Conservation (phyloP, 1,140 invertebrate genomes). For the Acromyrmex heyeri region DNA sequence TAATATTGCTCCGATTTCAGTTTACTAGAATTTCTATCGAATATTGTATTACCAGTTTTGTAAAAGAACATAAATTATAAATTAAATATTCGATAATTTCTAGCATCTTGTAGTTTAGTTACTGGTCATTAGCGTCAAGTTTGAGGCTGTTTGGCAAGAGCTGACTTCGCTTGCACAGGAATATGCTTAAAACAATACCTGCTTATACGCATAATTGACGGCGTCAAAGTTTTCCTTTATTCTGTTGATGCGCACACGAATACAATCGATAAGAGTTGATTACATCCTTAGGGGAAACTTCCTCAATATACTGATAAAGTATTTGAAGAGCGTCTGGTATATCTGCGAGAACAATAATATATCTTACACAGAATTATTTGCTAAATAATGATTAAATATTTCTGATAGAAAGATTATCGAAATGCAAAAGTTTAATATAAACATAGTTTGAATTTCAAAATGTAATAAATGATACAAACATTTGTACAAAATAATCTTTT, state of each 20-base stretch:
- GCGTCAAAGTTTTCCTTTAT: conserved; percentile 74
- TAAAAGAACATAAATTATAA: not conserved
- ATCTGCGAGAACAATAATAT: conserved; percentile 35
- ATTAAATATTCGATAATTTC: not conserved
- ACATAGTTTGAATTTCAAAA: conserved; percentile 8
- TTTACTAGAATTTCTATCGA: not conserved
- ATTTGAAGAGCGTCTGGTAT: conserved; percentile 60
- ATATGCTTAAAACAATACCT: conserved; percentile 64
- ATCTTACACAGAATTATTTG: not conserved
- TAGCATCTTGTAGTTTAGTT: not conserved
- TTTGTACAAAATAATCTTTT: not conserved
- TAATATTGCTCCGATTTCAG: not conserved
- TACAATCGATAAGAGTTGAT: conserved; percentile 69
- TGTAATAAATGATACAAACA: not conserved
- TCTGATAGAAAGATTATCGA: conserved; percentile 19
- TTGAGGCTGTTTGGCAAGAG: conserved; percentile 4
- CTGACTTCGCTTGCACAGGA: conserved; percentile 36
- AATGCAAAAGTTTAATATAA: conserved; percentile 35
- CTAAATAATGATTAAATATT: conserved; percentile 48
- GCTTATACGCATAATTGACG: conserved; percentile 67
- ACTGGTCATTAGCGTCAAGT: conserved; percentile 9
- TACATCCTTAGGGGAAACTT: conserved; percentile 68
- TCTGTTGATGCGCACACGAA: conserved; percentile 30
- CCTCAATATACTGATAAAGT: conserved; percentile 60
- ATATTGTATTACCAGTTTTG: not conserved